Base-by-base conservation (phyloP, 2,113 vertebrate genomes). In the Spea bombifrons region DNA sequence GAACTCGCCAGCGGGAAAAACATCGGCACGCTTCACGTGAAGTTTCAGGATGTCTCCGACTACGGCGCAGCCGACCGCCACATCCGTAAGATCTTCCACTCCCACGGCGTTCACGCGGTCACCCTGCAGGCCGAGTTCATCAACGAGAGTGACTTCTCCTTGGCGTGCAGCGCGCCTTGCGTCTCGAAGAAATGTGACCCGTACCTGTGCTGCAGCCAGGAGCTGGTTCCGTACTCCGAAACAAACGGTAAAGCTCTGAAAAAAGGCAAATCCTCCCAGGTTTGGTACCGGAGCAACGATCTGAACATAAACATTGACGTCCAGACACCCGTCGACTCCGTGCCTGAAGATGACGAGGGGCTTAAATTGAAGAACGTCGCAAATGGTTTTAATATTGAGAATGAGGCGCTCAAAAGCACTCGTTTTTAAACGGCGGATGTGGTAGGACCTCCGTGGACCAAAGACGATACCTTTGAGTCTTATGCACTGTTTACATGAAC, bases 1-100 rank as follows among this genome's bases (percentile, higher is more conserved):
- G 91, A 94, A 69, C 86, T 95, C 3, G 80, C 89, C 43, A 88
- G 87, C 2, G 90, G 92, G 15, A 93, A 92, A 76, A 90, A 89
- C 79, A 90, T 96, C 3, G 94, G 92, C 63, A 92, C 93, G 2
- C 84, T 96, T 84, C 94, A 96, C 10, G 16, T 94, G 81, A 92
- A 92, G 78, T 90, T 87, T 73, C 76, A 84, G n/a, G 87, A 82
- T n/a, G 77, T 81, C 71, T 10, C 73, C 0, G 85, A 83, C 2
- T 89, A 90, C 52, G 66, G 84, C 6, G 81, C 81, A 0, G 86
- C 91, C 78, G 87, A 86, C n/a, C 59, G 49, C 3, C 84, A 87
- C 82, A 88, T 94, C 8, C 87, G 91, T 12, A 87, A 92, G 68
- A 65, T 94, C 84, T 94, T 95, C 84, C 94, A 94, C 0, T 46